Evolutionary conservation across 2,113 vertebrate species (phyloP).

Genomic region (Leptobrachium leishanense): DNA sequence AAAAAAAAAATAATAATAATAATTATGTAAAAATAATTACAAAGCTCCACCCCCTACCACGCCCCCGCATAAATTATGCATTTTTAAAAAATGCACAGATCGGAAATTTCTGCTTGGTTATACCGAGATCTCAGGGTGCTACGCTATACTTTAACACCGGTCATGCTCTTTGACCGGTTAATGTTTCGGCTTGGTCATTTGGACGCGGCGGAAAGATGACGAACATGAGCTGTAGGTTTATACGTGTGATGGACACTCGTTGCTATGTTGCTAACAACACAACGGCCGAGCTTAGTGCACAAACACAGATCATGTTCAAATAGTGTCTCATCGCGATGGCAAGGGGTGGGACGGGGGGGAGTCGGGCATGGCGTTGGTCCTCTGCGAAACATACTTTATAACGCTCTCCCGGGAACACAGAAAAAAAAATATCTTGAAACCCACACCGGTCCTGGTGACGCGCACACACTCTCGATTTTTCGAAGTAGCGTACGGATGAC

Average conservation of each 20-base stretch:
- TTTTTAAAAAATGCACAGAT: too few relatives aligned
- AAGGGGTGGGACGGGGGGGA: constrained; percentile 13
- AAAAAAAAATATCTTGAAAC: constrained; percentile 7
- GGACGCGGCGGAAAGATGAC: constrained; percentile 9
- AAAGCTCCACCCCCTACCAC: too few relatives aligned
- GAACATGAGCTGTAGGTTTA: constrained; percentile 38
- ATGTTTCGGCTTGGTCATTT: constrained; percentile 23
- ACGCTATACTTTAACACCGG: background rate
- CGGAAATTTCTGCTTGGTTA: too few relatives aligned
- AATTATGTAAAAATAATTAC: too few relatives aligned
- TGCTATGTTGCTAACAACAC: constrained; percentile 39
- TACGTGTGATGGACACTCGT: constrained; percentile 25
- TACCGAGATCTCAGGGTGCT: too few relatives aligned
- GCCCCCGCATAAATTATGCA: too few relatives aligned
- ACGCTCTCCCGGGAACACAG: constrained; percentile 14
- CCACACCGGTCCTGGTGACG: background rate
- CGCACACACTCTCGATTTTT: background rate
- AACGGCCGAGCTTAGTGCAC: constrained; percentile 32
- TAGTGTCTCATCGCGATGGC: constrained; percentile 37
- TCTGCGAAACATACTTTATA: constrained; percentile 13
- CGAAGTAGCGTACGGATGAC: constrained; percentile 12
- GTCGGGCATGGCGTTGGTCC: constrained; percentile 3
- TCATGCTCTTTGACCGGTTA: background rate
- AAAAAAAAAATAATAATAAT: too few relatives aligned
- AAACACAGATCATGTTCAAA: constrained; percentile 44